phyloP scores from a whole-genome alignment of 2,113 vertebrate genomes.

The Baryphthengus martii region DNA sequence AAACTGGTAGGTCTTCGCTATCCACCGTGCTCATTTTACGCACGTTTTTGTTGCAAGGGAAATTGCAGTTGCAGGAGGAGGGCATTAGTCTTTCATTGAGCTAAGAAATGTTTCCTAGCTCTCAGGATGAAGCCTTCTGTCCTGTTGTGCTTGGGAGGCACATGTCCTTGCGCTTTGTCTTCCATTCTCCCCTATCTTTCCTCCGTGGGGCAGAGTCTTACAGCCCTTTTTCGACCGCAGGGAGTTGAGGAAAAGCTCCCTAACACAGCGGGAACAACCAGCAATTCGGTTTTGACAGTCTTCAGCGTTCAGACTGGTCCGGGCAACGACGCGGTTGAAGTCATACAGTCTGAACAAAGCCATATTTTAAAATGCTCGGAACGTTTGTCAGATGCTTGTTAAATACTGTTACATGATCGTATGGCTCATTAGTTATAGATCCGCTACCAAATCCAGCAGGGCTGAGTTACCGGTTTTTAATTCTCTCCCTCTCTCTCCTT shows the following conservation, averaged over 20 bases:
- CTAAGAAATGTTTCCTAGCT: not conserved
- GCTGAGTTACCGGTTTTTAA: not conserved
- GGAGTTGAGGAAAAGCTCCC: not conserved
- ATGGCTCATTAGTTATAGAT: too few relatives aligned
- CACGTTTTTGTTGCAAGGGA: constrained; percentile 1
- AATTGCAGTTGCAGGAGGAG: constrained; percentile 4
- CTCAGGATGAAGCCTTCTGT: constrained; percentile 10
- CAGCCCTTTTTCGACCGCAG: not conserved
- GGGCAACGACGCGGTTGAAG: not conserved
- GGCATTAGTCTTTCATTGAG: not conserved
- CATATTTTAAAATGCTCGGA: not conserved
- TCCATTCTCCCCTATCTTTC: not conserved
- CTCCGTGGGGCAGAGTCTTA: not conserved
- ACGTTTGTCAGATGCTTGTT: not conserved
- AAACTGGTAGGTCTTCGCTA: not conserved
- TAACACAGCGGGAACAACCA: not conserved
- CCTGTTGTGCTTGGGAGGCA: not conserved
- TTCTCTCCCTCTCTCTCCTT: not conserved
- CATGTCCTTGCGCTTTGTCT: not conserved
- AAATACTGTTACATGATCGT: not conserved
- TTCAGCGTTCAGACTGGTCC: not conserved
- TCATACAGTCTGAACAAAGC: not conserved
- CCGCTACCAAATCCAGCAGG: not conserved
- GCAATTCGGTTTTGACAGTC: not conserved
- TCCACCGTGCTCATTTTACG: not conserved